phyloP scores from a whole-genome alignment of 2,797 vertebrate species.

The Chromis chromis region DNA sequence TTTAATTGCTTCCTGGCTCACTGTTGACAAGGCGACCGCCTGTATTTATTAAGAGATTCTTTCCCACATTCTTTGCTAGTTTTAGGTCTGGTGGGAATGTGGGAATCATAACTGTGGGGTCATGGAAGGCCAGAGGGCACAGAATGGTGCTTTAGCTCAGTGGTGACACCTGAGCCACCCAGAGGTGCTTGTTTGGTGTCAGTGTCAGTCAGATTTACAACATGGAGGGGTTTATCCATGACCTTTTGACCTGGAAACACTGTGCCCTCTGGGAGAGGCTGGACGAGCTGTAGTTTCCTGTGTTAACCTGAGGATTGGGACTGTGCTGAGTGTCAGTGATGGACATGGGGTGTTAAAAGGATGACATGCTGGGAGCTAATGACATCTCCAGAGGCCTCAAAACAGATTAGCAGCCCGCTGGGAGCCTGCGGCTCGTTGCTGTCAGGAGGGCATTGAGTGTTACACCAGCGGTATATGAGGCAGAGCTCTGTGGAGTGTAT shows the following conservation, averaged over 20 bases:
- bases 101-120: constrained; percentile 28
- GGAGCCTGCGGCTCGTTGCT: constrained; percentile 37
- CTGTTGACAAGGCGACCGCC: not conserved
- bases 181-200: constrained; percentile 55
- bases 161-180: constrained; percentile 54
- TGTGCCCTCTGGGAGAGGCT: constrained; percentile 32
- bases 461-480: constrained; percentile 15
- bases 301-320: constrained; percentile 31
- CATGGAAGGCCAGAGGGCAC: constrained; percentile 39
- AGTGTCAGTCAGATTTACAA: constrained; percentile 56
- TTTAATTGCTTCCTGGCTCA: not conserved
- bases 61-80: constrained; percentile 29
- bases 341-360: constrained; percentile 39
- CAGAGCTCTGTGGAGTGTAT: not conserved
- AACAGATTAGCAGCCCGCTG: constrained; percentile 53
- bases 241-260: constrained; percentile 64
- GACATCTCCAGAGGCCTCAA: constrained; percentile 44
- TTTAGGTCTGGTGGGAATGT: constrained; percentile 34
- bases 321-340: constrained; percentile 30
- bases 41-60: constrained; percentile 8
- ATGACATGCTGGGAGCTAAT: constrained; percentile 45
- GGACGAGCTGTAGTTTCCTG: constrained; percentile 26
- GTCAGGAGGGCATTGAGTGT: constrained; percentile 54
- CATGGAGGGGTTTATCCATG: constrained; percentile 29
- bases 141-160: constrained; percentile 20